These are phyloP conservation scores for Trichoplusia ni DNA, from an alignment of 1,140 invertebrate genomes.

Conservation along the genomic window DNA sequence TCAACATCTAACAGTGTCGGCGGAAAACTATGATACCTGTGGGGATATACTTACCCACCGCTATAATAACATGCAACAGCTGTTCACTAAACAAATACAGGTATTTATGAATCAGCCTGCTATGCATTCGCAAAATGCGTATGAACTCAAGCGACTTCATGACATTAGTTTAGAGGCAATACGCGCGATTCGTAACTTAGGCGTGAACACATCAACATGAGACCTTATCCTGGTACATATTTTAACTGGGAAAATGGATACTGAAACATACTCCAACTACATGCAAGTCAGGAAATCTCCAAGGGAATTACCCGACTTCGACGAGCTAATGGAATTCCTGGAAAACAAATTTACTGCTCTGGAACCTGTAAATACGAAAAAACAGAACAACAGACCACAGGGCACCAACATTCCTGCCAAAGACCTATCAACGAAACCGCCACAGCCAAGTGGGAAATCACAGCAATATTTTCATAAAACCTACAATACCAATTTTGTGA, in stretches of 20 bases:
- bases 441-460: constrained; percentile 2
- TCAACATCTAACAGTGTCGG: constrained; percentile 29
- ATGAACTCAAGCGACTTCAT: constrained; percentile 30
- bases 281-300: constrained; percentile 26
- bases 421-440: background rate
- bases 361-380: background rate
- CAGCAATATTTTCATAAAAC: too few relatives aligned
- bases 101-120: constrained; percentile 28
- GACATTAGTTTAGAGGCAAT: constrained; percentile 34
- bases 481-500: constrained; percentile 5
- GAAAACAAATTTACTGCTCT: constrained; percentile 23
- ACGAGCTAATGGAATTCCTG: constrained; percentile 29
- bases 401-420: background rate
- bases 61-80: constrained; percentile 34
- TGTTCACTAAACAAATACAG: constrained; percentile 35
- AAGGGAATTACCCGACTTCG: constrained; percentile 22
- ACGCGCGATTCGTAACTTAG: constrained; percentile 32
- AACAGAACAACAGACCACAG: background rate
- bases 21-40: constrained; percentile 31
- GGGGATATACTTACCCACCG: constrained; percentile 35
- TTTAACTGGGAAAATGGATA: constrained; percentile 27
- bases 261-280: constrained; percentile 22
- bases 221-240: constrained; percentile 33
- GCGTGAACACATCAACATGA: constrained; percentile 31
- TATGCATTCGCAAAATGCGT: constrained; percentile 22